Percentiles rank a stretch among this genome's conserved stretches.
phyloP scores from a whole-genome alignment of 2,888 invertebrate genomes.

The Dichetophora obliterata region DNA sequence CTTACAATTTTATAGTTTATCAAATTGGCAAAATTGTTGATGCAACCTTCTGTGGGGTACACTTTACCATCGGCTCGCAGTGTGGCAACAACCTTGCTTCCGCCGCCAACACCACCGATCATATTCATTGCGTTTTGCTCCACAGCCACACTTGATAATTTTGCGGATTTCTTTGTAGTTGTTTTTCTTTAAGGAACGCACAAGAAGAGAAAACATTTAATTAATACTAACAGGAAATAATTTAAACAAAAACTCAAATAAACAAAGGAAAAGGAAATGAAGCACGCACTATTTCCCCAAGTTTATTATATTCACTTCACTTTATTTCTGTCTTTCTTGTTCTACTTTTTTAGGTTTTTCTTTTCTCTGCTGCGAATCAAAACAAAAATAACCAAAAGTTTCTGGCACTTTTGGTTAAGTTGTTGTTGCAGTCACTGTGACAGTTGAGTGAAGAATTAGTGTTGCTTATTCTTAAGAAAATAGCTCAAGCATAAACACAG shows the following conservation, averaged over 20 bases:
- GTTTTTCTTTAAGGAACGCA: background rate
- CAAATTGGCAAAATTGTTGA: conserved; percentile 56
- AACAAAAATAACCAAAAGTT: conserved; percentile 36
- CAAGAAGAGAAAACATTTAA: conserved; percentile 44
- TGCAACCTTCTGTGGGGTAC: conserved; percentile 56
- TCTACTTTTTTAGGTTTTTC: conserved; percentile 30
- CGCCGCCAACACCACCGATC: conserved; percentile 50
- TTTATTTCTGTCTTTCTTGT: conserved; percentile 42
- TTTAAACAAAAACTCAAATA: conserved; percentile 48
- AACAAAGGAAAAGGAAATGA: conserved; percentile 54
- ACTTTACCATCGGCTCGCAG: conserved; percentile 65
- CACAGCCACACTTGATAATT: conserved; percentile 5
- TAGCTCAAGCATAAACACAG: background rate
- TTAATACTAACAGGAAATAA: conserved; percentile 45
- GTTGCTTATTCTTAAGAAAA: conserved; percentile 11
- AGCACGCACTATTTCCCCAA: conserved; percentile 50
- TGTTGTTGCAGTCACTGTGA: conserved; percentile 11
- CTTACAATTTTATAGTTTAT: conserved; percentile 64
- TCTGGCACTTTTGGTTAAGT: background rate
- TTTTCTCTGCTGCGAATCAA: conserved; percentile 9
- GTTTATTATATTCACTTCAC: conserved; percentile 50
- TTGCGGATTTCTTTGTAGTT: background rate
- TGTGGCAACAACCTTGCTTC: conserved; percentile 65
- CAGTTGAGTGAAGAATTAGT: conserved; percentile 15
- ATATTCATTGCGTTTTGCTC: conserved; percentile 39